Evolutionary conservation across 2,888 invertebrate genomes (phyloP).

Genomic region (Patella depressa): DNA sequence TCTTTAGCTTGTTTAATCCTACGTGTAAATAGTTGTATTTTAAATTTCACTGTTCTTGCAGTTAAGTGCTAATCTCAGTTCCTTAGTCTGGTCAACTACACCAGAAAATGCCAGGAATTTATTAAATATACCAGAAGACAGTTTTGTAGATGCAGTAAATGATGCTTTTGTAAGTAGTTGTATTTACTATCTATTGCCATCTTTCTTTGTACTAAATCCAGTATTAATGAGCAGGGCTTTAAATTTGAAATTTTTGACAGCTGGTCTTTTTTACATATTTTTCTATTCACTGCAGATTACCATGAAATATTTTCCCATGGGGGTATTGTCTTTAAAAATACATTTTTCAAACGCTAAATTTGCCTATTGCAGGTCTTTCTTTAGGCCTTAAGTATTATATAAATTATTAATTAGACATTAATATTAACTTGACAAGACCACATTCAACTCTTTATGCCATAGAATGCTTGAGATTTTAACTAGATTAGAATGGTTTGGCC

Average conservation of each 20-base stretch:
- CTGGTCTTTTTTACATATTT: not conserved
- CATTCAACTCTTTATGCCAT: too few relatives aligned
- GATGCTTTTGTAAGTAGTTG: conserved; percentile 81
- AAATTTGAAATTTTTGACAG: not conserved
- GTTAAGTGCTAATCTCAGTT: conserved; percentile 82
- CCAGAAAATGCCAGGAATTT: conserved; percentile 82
- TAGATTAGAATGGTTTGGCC: too few relatives aligned
- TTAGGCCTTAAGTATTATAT: too few relatives aligned
- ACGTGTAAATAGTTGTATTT: too few relatives aligned
- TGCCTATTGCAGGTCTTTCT: too few relatives aligned
- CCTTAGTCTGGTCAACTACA: conserved; percentile 94
- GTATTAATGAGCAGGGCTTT: not conserved
- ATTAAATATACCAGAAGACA: conserved; percentile 79
- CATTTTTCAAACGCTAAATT: too few relatives aligned
- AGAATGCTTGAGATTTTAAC: too few relatives aligned
- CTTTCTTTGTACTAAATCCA: not conserved
- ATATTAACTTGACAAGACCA: too few relatives aligned
- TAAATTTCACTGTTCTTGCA: conserved; percentile 56
- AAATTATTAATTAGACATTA: too few relatives aligned
- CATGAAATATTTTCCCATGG: too few relatives aligned
- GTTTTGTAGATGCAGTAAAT: conserved; percentile 91
- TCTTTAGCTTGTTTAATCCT: too few relatives aligned
- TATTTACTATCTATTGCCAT: not conserved
- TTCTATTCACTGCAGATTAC: not conserved
- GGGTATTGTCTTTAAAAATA: not conserved